Evolutionary conservation across 2,888 invertebrate species (phyloP).

Genomic region (Boloria selene): DNA sequence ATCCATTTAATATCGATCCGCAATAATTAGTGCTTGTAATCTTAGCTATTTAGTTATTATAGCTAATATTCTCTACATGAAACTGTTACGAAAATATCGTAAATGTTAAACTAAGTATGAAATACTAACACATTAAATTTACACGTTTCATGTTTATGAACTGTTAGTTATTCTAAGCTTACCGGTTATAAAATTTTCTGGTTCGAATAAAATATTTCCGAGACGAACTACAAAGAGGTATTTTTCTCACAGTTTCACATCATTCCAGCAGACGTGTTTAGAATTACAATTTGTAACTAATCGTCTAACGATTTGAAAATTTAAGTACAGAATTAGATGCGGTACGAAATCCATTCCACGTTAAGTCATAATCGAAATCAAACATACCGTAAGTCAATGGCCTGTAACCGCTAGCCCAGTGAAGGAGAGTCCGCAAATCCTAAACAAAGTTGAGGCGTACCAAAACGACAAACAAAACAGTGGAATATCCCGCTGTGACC

Average conservation of each 20-base stretch:
- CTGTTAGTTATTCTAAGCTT: constrained; percentile 16
- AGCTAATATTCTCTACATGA: not conserved
- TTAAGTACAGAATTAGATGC: constrained; percentile 15
- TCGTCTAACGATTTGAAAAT: constrained; percentile 16
- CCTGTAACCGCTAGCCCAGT: constrained; percentile 39
- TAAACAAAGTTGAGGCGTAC: constrained; percentile 59
- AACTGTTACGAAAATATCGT: constrained; percentile 22
- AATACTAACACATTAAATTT: constrained; percentile 23
- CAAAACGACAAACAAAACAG: constrained; percentile 69
- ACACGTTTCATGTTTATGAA: constrained; percentile 23
- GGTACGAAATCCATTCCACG: not conserved
- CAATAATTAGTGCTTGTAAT: not conserved
- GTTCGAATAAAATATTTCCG: constrained; percentile 14
- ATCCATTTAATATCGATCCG: constrained; percentile 11
- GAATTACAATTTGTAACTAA: constrained; percentile 29
- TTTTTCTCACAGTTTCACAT: constrained; percentile 27
- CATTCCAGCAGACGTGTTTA: constrained; percentile 2
- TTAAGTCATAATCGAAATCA: constrained; percentile 15
- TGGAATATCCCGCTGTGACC: constrained; percentile 78
- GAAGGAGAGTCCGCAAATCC: constrained; percentile 46
- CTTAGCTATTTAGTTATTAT: not conserved
- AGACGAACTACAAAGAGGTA: constrained; percentile 9
- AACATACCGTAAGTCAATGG: constrained; percentile 37
- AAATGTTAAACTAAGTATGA: constrained; percentile 27
- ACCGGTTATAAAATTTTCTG: constrained; percentile 16